These are phyloP conservation scores for Plecotus auritus DNA, from an alignment of 2,113 vertebrate genomes.

Conservation along the genomic window DNA sequence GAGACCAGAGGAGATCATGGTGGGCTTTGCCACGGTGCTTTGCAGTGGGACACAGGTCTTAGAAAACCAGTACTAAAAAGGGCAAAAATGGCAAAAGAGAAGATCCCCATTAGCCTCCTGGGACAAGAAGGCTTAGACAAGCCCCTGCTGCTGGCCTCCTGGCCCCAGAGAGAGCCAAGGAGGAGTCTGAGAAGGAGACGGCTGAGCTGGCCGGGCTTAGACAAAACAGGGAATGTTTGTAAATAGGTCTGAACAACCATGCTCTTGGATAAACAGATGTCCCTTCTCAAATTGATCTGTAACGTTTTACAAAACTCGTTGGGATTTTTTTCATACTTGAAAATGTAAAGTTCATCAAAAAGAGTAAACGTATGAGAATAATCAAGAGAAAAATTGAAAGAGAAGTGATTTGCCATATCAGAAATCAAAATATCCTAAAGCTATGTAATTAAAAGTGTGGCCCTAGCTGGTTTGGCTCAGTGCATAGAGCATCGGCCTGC, in stretches of 20 bases:
- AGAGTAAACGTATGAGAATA: background rate
- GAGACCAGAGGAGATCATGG: background rate
- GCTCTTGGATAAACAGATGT: background rate
- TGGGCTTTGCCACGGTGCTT: background rate
- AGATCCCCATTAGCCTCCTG: background rate
- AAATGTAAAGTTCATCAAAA: background rate
- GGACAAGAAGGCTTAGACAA: background rate
- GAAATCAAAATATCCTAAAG: constrained; percentile 16
- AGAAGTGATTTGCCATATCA: background rate
- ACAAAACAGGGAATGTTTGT: background rate
- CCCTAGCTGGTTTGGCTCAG: background rate
- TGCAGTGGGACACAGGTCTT: background rate
- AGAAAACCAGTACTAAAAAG: background rate
- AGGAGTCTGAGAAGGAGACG: background rate
- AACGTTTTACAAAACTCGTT: background rate
- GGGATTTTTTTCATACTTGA: background rate
- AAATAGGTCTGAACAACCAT: background rate
- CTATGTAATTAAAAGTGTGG: background rate
- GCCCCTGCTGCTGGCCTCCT: background rate
- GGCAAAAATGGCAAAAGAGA: background rate
- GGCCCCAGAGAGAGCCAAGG: background rate
- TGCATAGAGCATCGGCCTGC: too few relatives aligned
- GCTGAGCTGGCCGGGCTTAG: background rate
- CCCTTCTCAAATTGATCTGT: background rate
- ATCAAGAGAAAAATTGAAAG: background rate